Evolutionary conservation across 2,888 invertebrate genomes (phyloP).

Genomic region (Amiota mariae): DNA sequence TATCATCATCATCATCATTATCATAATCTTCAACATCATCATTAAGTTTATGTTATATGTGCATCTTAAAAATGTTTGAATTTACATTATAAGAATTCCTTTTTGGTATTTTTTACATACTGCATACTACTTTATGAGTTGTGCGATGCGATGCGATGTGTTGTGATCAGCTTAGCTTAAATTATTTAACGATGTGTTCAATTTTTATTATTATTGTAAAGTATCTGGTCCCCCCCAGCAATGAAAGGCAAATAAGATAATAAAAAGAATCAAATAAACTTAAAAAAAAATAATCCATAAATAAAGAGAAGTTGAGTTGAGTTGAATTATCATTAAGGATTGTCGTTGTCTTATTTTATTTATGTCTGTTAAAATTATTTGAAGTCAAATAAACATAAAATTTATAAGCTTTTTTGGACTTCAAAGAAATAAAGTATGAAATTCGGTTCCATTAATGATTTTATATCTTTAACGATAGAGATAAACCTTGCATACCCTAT

Average conservation of each 20-base stretch:
- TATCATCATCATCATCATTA: neutral
- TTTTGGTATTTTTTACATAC: neutral
- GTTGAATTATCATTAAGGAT: no score
- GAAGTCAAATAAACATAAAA: constrained; percentile 1
- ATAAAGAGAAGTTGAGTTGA: no score
- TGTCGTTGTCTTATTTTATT: no score
- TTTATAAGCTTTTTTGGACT: neutral
- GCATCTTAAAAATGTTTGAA: no score
- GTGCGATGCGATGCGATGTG: neutral
- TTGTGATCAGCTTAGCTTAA: neutral
- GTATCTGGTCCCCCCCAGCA: neutral
- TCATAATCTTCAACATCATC: neutral
- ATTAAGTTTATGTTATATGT: no score
- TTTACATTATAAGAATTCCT: neutral
- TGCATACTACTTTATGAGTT: neutral
- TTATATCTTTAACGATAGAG: neutral
- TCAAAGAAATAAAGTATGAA: no score
- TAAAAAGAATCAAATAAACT: no score
- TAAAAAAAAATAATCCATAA: no score
- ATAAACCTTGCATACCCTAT: no score
- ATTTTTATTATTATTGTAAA: neutral
- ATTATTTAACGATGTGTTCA: neutral
- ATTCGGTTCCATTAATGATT: no score
- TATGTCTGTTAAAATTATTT: no score
- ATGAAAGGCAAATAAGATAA: no score